These are phyloP conservation scores for Megalonaias nervosa DNA, from an alignment of 1,140 invertebrate species.

Conservation along the genomic window DNA sequence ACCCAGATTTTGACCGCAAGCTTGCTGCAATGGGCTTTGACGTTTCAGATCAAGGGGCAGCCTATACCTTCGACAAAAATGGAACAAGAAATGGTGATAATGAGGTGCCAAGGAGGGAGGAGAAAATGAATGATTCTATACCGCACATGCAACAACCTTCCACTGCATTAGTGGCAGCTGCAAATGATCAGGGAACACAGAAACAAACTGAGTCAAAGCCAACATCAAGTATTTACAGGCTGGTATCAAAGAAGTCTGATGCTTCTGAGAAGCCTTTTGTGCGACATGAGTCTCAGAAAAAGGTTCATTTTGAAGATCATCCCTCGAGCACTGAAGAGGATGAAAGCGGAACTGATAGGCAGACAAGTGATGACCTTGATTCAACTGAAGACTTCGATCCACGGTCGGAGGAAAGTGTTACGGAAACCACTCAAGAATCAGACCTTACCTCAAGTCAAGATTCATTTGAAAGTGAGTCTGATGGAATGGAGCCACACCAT, in stretches of 20 bases:
- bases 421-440: conserved; percentile 31
- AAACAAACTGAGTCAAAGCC: conserved; percentile 17
- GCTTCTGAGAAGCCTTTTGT: conserved; percentile 34
- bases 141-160: conserved; percentile 26
- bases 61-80: conserved; percentile 40
- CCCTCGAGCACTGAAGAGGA: conserved; percentile 56
- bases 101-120: neutral
- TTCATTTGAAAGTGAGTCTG: conserved; percentile 30
- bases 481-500: neutral
- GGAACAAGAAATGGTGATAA: conserved; percentile 1
- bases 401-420: conserved; percentile 31
- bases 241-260: conserved; percentile 43
- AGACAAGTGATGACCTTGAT: conserved; percentile 37
- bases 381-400: conserved; percentile 38
- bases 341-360: conserved; percentile 55
- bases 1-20: conserved; percentile 66
- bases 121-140: neutral
- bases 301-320: conserved; percentile 38
- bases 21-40: conserved; percentile 65
- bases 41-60: conserved; percentile 47
- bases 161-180: neutral
- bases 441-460: conserved; percentile 23
- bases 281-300: conserved; percentile 25
- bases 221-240: conserved; percentile 48
- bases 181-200: neutral